phyloP scores from a whole-genome alignment of 2,888 invertebrate species.

The Drosophila pseudotalamancana region DNA sequence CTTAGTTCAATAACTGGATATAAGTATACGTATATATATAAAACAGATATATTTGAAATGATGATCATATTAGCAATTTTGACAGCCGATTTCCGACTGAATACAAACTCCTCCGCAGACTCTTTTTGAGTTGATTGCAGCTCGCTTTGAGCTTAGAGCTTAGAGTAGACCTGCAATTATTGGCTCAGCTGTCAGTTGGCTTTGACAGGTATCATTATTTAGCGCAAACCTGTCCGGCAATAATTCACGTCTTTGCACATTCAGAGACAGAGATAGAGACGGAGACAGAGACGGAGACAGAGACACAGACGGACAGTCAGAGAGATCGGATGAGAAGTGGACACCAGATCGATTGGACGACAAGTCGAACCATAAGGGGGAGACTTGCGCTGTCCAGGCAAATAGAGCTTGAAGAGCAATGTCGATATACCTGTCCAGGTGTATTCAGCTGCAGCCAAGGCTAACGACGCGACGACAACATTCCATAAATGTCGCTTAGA shows the following conservation, averaged over 20 bases:
- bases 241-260: conserved; percentile 58
- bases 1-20: too few relatives aligned
- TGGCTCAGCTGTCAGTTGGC: conserved; percentile 53
- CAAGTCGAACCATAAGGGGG: neutral
- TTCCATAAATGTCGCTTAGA: conserved; percentile 75
- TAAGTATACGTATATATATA: too few relatives aligned
- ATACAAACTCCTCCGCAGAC: neutral
- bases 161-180: conserved; percentile 54
- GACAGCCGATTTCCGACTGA: too few relatives aligned
- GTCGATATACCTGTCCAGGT: conserved; percentile 14
- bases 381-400: conserved; percentile 9
- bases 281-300: too few relatives aligned
- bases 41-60: too few relatives aligned
- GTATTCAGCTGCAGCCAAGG: conserved; percentile 22
- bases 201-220: conserved; percentile 67
- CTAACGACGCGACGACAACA: conserved; percentile 29
- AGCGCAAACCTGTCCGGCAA: conserved; percentile 52
- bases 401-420: conserved; percentile 10
- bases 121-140: conserved; percentile 16
- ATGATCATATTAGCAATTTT: neutral
- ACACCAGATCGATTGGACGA: conserved; percentile 11
- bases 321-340: conserved; percentile 38
- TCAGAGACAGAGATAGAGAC: too few relatives aligned
- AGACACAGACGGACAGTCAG: conserved; percentile 19
- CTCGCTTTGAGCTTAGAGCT: conserved; percentile 1